Evolutionary conservation across 2,888 invertebrate species (phyloP), one percentile per base, ranked within the genome.

Genomic region (Maniola hyperantus): DNA sequence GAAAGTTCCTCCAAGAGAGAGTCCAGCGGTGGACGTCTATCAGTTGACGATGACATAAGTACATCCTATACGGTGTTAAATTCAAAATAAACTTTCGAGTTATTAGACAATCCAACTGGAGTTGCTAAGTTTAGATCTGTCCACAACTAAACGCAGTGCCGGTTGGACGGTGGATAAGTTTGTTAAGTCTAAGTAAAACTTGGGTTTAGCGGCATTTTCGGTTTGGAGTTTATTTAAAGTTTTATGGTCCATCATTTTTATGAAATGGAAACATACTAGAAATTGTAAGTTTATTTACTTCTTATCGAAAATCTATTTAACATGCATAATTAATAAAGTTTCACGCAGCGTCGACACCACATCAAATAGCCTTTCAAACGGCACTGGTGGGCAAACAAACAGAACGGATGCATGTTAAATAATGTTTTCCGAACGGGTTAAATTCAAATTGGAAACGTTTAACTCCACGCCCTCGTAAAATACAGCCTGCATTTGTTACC

Each of bases 351-450:
- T 10, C 18, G 61, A 36, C 39, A 42, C 62, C 62, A 53, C 62
- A 53, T 62, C 51, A 62, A 62, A 62, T 62, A 62, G 62, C 62
- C 51, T 53, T 53, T 42, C 62, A 62, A 62, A 62, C 42, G 39
- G 48, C 26, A 42, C 15, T 15, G 42, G 11, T 15, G 42, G 53
- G 26, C 53, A 62, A 62, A 62, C 53, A 62, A 62, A 62, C 61
- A 62, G 18, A 6, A n/a, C 53, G 62, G 20, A 26, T 62, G 62
- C 62, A 62, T 62, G 53, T 51, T 53, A 6, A 53, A 62, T 53
- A 62, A 50, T 36, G 36, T 51, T 61, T 61, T 51, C 50, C 51
- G 51, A 39, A 39, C 50, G 51, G 51, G 50, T 61, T 61, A 61
- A 61, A 61, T 51, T 61, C 51, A 61, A 51, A 62, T 53, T 62